A percentile compares a stretch with the other conserved stretches of the same genome.
These are phyloP conservation scores for Panthera leo DNA, from an alignment of 2,113 vertebrate genomes.

Conservation along the genomic window DNA sequence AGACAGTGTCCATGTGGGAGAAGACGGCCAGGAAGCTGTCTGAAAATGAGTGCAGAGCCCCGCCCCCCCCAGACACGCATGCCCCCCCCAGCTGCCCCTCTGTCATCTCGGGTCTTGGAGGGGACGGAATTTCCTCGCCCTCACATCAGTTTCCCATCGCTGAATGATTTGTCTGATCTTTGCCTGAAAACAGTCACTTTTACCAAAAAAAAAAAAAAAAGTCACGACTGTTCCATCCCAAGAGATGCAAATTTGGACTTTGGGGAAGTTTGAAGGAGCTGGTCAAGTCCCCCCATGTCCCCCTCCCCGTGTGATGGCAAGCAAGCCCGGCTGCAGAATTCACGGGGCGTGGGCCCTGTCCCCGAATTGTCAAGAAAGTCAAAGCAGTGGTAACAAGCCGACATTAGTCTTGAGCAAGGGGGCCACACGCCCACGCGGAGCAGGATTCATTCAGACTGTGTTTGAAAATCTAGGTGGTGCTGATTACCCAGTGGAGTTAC, in stretches of 20 bases:
- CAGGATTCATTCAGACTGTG: neutral
- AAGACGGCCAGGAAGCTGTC: neutral
- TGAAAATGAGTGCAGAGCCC: neutral
- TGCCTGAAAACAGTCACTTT: neutral
- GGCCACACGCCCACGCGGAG: neutral
- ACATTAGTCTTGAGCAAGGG: too few species aligned
- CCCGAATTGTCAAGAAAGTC: neutral
- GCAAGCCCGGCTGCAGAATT: neutral
- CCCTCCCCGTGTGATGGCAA: neutral
- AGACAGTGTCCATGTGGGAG: neutral
- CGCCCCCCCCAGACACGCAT: too few species aligned
- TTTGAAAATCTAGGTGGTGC: neutral
- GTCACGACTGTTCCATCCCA: neutral
- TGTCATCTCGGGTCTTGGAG: neutral
- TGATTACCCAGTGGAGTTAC: fast-evolving
- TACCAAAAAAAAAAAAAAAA: neutral
- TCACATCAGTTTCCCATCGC: neutral
- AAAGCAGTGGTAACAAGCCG: fast-evolving
- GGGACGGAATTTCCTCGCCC: neutral
- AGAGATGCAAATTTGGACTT: neutral
- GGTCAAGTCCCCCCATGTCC: too few species aligned
- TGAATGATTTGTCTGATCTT: neutral
- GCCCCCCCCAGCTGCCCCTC: neutral
- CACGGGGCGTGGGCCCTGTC: fast-evolving
- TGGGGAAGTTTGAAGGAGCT: neutral